A percentile compares a stretch with the other conserved stretches of the same genome.
Evolutionary conservation across 2,888 invertebrate species (phyloP).

Genomic region (Galeruca laticollis): DNA sequence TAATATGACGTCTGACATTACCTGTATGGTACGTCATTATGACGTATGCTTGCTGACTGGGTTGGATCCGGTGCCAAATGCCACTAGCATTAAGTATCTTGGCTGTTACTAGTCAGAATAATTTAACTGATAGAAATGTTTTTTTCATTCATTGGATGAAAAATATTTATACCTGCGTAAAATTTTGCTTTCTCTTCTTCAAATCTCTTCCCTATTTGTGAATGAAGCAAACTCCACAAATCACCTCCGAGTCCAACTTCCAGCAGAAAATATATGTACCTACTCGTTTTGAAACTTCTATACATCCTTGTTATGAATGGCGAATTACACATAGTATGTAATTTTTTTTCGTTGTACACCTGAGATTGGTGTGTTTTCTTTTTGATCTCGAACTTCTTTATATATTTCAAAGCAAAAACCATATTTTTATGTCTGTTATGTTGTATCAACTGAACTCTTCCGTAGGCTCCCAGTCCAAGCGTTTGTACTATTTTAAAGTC

Average conservation of each 20-base stretch:
- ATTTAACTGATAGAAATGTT: background rate
- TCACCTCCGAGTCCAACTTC: constrained; percentile 95
- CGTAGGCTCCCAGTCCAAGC: constrained; percentile 91
- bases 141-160: background rate
- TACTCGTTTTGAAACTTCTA: constrained; percentile 88
- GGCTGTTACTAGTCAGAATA: background rate
- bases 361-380: constrained; percentile 78
- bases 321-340: constrained; percentile 65
- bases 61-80: too few species aligned
- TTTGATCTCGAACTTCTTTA: constrained; percentile 77
- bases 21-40: too few species aligned
- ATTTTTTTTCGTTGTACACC: constrained; percentile 76
- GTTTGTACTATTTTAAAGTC: constrained; percentile 86
- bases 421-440: constrained; percentile 58
- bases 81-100: too few species aligned
- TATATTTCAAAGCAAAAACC: constrained; percentile 75
- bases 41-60: too few species aligned
- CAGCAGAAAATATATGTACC: constrained; percentile 93
- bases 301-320: constrained; percentile 76
- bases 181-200: constrained; percentile 82
- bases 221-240: constrained; percentile 89
- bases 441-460: constrained; percentile 81
- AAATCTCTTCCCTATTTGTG: constrained; percentile 77
- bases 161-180: constrained; percentile 70
- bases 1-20: too few species aligned